Base-by-base conservation (phyloP, 2,888 invertebrate species). In the Ischnura elegans region DNA sequence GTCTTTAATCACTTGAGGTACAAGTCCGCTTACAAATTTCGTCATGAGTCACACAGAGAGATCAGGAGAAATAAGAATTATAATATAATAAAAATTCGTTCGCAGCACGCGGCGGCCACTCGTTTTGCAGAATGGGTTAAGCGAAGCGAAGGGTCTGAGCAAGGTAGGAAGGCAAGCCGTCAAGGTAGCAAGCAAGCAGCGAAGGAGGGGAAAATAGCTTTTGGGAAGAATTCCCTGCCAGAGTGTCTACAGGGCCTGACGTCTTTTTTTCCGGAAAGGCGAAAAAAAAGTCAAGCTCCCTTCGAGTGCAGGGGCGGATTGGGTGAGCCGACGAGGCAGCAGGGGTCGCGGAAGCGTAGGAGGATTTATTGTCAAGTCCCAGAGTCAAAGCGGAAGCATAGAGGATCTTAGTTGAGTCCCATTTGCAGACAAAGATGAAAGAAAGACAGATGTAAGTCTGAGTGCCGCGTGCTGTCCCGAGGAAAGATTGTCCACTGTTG, bases 31-130 rank as follows among this genome's bases (percentile, higher is more conserved):
- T 10, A 36, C 8, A 36, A 61, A 66, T 42, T 87, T 42, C 87
- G 90, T 90, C 90, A 43, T 43, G 29, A 61, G 90, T 90, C 90
- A 43, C 43, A 66, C 43, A 90, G 90, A 90, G 90, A 90, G 90
- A 90, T 90, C 90, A 90, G 90, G 45, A 66, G 90, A 66, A 90
- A 61, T 42, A 87, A 87, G 42, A 42, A n/a, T 5, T 61, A 19
- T n/a, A 51, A 51, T 19, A 19, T n/a, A 51, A 51, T 19, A 61
- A 61, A n/a, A 61, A 76, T 76, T 76, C 29, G 36, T 8, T 8
- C 76, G 76, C 16, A 47, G 61, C 61, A 25, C 61, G 47, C 6
- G 8, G 8, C 6, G 61, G 61, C 61, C 61, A 61, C 61, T 61
- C 6, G 61, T 61, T n/a, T n/a, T 3, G 61, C 51, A 2, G 10